Evolutionary conservation across 2,888 invertebrate genomes (phyloP), one percentile per base, ranked within the genome.

Genomic region (Saturnia japonica): DNA sequence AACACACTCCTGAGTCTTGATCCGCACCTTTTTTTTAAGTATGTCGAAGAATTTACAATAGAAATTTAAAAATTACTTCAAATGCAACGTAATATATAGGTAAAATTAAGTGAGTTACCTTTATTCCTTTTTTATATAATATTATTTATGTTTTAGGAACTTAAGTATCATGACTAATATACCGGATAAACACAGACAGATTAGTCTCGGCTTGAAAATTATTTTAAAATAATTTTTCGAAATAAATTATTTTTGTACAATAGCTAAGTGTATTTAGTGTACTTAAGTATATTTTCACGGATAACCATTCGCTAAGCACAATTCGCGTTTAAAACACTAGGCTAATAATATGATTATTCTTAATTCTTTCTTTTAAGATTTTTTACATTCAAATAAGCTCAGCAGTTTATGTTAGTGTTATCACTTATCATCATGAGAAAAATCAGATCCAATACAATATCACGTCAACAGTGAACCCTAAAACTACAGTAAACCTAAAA

Each of bases 271-370:
- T 1, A 40, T 42, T 51, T 51, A 34, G 34, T n/a, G n/a, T 4
- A 34, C 34, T 6, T 34, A 34, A 34, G n/a, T 51, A n/a, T n/a
- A 8, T 66, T 64, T 42, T 28, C 57, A 57, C 57, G 57, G 40
- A 64, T 40, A 67, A 66, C 19, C 71, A 72, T 76, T 78, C 80
- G 80, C 80, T 67, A 68, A 66, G 76, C 76, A 72, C 73, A 74
- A 76, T 74, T 78, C 76, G 77, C 74, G 47, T 62, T 42, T 34
- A 68, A 19, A 14, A 22, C 8, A 34, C 7, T 1, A 57, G 42
- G 22, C 45, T 54, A 25, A 40, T 28, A n/a, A 64, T 64, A 43
- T 16, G 6, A 69, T 11, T 40, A 16, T 51, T 9, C 25, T 42
- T 40, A 34, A n/a, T 7, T 64, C 1, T n/a, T 40, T 9, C 9